Evolutionary conservation across 2,888 invertebrate genomes (phyloP).

Genomic region (Perdita meconis): DNA sequence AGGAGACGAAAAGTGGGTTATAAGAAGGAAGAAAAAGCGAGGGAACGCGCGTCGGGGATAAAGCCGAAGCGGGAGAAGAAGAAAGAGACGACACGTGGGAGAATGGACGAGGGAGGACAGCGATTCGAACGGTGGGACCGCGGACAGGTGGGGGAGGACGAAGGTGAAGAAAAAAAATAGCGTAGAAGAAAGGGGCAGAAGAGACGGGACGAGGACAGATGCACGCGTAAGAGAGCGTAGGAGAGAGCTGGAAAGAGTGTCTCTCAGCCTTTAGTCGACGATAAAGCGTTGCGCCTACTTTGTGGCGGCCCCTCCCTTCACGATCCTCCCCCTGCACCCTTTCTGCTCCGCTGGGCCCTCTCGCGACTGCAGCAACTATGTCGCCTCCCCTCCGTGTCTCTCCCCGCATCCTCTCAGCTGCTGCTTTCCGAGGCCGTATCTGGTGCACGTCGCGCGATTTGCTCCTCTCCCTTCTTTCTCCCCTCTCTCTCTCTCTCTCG

Average conservation of each 20-base stretch:
- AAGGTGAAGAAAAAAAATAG: background rate
- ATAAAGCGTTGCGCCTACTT: conserved; percentile 71
- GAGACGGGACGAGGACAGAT: conserved; percentile 30
- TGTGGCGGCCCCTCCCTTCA: conserved; percentile 50
- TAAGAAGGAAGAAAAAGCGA: conserved; percentile 7
- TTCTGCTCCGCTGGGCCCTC: conserved; percentile 19
- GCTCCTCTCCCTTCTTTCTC: conserved; percentile 1
- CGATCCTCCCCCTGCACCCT: conserved; percentile 35
- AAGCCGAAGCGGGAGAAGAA: background rate
- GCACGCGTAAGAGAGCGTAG: conserved; percentile 48
- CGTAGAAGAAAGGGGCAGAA: background rate
- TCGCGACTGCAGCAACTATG: conserved; percentile 30
- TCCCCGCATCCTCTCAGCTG: conserved; percentile 11
- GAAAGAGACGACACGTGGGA: background rate
- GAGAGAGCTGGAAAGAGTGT: conserved; percentile 54
- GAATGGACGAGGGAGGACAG: background rate
- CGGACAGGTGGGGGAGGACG: background rate
- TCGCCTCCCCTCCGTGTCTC: conserved; percentile 37
- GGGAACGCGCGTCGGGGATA: background rate
- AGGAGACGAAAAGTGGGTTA: conserved; percentile 28
- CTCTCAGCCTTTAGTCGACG: conserved; percentile 64
- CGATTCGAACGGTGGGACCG: conserved; percentile 1
- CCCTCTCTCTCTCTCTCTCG: no score
- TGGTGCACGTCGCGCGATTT: conserved; percentile 30
- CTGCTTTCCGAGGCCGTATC: conserved; percentile 33